Evolutionary conservation across 2,888 invertebrate genomes (phyloP).

Genomic region (Stegophylla sp.): DNA sequence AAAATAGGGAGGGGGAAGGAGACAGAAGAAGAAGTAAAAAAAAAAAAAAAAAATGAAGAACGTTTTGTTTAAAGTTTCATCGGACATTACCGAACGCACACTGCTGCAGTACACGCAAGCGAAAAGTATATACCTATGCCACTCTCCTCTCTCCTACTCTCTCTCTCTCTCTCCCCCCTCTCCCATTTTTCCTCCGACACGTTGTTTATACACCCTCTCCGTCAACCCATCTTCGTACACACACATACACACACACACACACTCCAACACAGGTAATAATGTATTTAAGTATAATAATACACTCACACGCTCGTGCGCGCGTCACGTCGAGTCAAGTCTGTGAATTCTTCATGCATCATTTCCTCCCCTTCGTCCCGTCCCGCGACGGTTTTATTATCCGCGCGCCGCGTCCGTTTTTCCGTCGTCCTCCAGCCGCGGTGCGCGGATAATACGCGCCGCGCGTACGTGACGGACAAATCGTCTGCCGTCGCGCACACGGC

Average conservation of each 20-base stretch:
- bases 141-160: not conserved
- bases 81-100: constrained; percentile 28
- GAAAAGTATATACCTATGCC: not conserved
- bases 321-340: constrained; percentile 23
- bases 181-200: not conserved
- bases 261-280: not conserved
- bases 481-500: not conserved
- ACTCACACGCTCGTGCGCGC: not conserved
- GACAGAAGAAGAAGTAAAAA: no score
- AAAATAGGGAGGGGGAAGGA: not conserved
- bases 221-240: no score
- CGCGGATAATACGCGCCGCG: not conserved
- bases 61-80: constrained; percentile 51
- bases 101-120: not conserved
- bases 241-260: not conserved
- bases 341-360: constrained; percentile 43
- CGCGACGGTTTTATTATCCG: no score
- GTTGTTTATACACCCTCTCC: no score
- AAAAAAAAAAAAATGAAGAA: constrained; percentile 41
- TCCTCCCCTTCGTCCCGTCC: constrained; percentile 1
- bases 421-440: no score
- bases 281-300: not conserved
- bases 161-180: not conserved
- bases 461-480: constrained; percentile 8
- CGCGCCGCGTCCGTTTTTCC: not conserved